These are phyloP conservation scores for Rhinoraja longicauda DNA, from an alignment of 2,797 vertebrate species.

Conservation along the genomic window DNA sequence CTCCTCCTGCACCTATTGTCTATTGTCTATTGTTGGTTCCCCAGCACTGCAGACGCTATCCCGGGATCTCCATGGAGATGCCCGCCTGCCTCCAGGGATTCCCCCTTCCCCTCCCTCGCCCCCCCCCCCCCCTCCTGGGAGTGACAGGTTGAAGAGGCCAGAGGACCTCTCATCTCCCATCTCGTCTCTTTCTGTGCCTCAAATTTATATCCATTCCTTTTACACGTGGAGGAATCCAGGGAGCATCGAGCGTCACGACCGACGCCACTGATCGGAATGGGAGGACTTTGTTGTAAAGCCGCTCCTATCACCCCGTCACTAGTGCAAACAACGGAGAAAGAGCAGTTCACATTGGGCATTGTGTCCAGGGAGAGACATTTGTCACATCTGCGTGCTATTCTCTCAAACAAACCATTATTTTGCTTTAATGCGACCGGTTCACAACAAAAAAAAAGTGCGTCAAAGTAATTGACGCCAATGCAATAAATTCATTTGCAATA, in stretches of 20 bases:
- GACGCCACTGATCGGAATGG: conserved; percentile 7
- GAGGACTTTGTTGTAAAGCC: background rate
- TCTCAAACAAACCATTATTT: background rate
- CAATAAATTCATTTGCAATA: conserved; percentile 26
- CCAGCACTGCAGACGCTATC: background rate
- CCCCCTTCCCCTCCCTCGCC: background rate
- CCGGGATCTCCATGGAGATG: conserved; percentile 7
- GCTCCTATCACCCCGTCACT: background rate
- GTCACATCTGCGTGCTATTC: background rate
- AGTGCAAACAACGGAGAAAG: conserved; percentile 22
- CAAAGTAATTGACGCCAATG: conserved; percentile 34
- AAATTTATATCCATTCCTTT: background rate
- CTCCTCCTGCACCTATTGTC: too few species aligned
- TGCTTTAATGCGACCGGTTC: conserved; percentile 10
- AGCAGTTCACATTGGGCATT: background rate
- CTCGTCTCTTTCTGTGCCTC: background rate
- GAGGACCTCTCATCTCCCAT: background rate
- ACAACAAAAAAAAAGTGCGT: conserved; percentile 19
- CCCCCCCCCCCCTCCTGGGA: background rate
- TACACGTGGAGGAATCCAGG: background rate
- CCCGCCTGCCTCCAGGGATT: background rate
- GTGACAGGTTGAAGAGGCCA: background rate
- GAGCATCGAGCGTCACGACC: conserved; percentile 4
- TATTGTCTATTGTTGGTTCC: too few species aligned
- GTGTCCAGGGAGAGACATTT: background rate